A percentile compares a stretch with the other conserved stretches of the same genome.
These are phyloP conservation scores for Acanthosoma haemorrhoidale DNA, from an alignment of 2,888 invertebrate genomes.

Conservation along the genomic window DNA sequence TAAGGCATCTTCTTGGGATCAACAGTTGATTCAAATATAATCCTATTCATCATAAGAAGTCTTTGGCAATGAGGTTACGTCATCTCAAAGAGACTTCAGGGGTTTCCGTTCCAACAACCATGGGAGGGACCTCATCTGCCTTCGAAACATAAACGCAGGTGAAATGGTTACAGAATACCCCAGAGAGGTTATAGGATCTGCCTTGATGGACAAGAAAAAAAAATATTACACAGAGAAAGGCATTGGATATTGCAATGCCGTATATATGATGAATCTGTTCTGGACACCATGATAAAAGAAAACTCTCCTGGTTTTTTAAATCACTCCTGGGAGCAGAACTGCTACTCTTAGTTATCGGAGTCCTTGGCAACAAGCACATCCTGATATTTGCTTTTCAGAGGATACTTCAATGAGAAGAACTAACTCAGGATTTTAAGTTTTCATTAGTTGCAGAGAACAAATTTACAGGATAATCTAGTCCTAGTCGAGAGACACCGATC, in stretches of 20 bases:
- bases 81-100: constrained; percentile 84
- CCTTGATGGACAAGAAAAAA: constrained; percentile 87
- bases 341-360: constrained; percentile 92
- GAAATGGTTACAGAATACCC: constrained; percentile 77
- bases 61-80: constrained; percentile 82
- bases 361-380: constrained; percentile 92
- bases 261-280: constrained; percentile 88
- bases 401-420: constrained; percentile 85
- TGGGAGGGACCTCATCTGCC: constrained; percentile 88
- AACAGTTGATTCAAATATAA: constrained; percentile 66
- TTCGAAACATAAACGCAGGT: constrained; percentile 84
- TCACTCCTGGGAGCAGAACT: constrained; percentile 95
- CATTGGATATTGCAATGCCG: constrained; percentile 98
- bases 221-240: constrained; percentile 88
- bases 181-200: constrained; percentile 83
- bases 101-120: constrained; percentile 86
- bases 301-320: constrained; percentile 98
- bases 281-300: constrained; percentile 98
- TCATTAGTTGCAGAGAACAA: constrained; percentile 92
- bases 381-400: constrained; percentile 88
- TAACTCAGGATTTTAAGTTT: constrained; percentile 97
- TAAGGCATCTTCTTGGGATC: constrained; percentile 82
- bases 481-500: no score
- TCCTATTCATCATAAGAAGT: constrained; percentile 57
- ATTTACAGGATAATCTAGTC: no score